phyloP scores from a whole-genome alignment of 2,888 invertebrate genomes.

The Clostera curtula region DNA sequence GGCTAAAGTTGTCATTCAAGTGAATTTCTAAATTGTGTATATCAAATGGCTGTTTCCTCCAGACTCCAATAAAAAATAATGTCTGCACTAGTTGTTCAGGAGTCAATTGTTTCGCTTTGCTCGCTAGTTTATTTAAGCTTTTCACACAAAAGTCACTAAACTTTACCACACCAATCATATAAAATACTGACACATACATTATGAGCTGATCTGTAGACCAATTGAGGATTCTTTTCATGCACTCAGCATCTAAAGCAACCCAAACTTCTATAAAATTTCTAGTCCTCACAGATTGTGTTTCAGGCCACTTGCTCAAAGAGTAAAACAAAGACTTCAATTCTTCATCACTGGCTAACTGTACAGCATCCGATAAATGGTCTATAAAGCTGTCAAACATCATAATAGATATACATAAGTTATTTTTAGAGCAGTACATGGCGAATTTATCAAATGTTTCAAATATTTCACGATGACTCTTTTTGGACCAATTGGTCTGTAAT shows the following conservation, averaged over 20 bases:
- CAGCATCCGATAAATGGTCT: constrained; percentile 61
- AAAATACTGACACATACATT: constrained; percentile 78
- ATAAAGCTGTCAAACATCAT: constrained; percentile 54
- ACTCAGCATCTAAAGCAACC: constrained; percentile 80
- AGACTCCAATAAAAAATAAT: constrained; percentile 78
- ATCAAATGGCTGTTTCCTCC: constrained; percentile 70
- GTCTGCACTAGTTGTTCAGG: constrained; percentile 78
- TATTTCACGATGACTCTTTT: constrained; percentile 33
- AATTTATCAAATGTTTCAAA: constrained; percentile 44
- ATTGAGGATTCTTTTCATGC: constrained; percentile 50
- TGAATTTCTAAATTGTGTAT: constrained; percentile 80
- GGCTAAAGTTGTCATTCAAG: constrained; percentile 63
- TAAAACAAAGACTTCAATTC: constrained; percentile 72
- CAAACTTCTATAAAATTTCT: constrained; percentile 79
- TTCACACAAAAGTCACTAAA: constrained; percentile 72
- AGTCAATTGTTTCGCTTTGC: constrained; percentile 74
- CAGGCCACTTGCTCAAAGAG: constrained; percentile 68
- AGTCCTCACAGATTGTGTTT: constrained; percentile 60
- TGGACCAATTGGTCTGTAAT: constrained; percentile 38
- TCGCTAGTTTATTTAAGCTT: constrained; percentile 69
- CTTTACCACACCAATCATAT: constrained; percentile 70
- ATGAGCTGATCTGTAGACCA: constrained; percentile 75
- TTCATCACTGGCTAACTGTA: constrained; percentile 70
- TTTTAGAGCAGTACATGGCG: constrained; percentile 40
- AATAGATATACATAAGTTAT: constrained; percentile 48